Conservation (phyloP, 2,113 vertebrate genomes). For the Nyctereutes procyonoides region DNA sequence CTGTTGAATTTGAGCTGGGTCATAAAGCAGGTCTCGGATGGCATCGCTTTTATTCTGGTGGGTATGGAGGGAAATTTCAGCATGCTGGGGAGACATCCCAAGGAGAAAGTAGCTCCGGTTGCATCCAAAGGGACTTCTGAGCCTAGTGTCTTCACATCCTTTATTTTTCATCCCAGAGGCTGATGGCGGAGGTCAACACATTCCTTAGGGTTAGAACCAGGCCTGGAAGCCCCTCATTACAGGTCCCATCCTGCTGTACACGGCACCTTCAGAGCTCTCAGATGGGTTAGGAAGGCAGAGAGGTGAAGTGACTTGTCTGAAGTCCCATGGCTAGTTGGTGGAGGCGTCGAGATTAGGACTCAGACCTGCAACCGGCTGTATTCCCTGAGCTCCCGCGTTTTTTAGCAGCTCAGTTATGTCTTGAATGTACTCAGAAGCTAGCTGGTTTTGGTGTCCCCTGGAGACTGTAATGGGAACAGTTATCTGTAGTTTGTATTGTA, state of each 20-base stretch:
- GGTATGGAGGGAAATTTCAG: not conserved
- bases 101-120: not conserved
- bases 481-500: not conserved
- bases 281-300: no score
- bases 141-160: not conserved
- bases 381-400: not conserved
- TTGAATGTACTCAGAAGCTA: slow-evolving; percentile 5
- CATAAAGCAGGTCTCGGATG: not conserved
- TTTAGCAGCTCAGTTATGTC: not conserved
- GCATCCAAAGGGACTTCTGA: not conserved
- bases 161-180: not conserved
- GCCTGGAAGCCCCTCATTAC: not conserved
- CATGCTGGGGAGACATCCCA: not conserved
- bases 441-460: not conserved
- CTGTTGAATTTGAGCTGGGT: not conserved
- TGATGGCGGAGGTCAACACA: not conserved
- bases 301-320: not conserved
- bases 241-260: not conserved
- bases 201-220: not conserved
- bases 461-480: not conserved
- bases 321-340: not conserved
- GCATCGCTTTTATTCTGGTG: not conserved
- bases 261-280: not conserved
- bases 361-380: not conserved
- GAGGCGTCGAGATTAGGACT: not conserved